phyloP scores from a whole-genome alignment of 2,113 vertebrate genomes.

The Fregetta grallaria region DNA sequence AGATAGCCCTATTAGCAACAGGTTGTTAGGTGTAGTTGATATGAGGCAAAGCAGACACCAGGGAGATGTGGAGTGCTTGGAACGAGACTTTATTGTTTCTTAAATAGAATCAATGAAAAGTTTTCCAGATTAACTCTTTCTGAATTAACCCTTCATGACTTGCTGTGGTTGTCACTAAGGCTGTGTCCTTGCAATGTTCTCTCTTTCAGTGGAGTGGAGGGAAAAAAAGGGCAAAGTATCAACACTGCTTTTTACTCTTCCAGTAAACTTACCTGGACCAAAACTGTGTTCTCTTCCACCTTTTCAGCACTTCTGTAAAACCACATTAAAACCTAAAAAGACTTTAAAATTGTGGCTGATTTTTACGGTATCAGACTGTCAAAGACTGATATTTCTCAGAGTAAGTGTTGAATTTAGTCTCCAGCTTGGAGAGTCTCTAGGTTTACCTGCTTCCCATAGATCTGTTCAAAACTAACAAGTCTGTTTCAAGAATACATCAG shows the following conservation, averaged over 20 bases:
- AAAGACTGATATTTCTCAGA: background rate
- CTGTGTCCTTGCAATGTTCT: background rate
- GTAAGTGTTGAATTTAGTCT: background rate
- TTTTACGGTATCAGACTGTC: fast-evolving
- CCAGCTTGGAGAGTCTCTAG: background rate
- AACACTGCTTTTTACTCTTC: background rate
- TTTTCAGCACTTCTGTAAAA: background rate
- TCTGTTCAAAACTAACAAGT: background rate
- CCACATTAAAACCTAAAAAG: background rate
- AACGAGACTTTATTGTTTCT: background rate
- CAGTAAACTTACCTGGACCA: background rate
- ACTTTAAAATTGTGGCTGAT: background rate
- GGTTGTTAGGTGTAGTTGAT: background rate
- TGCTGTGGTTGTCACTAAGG: background rate
- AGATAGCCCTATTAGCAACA: too few species aligned
- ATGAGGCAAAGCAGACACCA: background rate
- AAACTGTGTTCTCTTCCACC: background rate
- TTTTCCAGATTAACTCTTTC: background rate
- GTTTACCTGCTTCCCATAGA: background rate
- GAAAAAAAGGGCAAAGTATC: background rate
- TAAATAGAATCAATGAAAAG: background rate
- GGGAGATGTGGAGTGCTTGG: background rate
- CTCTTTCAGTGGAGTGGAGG: background rate
- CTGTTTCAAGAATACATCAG: background rate
- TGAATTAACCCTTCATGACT: background rate